These are phyloP conservation scores for Myotis daubentonii DNA, from an alignment of 2,797 vertebrate genomes.

Conservation along the genomic window DNA sequence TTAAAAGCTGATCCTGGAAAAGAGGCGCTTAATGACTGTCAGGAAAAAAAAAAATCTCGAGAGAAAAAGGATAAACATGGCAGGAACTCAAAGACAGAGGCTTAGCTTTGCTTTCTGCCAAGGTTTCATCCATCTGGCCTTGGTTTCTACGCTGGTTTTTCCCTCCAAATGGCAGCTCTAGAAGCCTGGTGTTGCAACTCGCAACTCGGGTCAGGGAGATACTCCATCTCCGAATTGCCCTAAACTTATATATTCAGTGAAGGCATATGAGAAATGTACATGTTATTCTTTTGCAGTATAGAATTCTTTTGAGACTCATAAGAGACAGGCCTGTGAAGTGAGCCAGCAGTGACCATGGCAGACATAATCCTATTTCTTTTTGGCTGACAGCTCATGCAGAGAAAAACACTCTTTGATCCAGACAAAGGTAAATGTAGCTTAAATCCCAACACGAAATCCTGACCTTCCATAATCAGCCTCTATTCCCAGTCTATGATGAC, in stretches of 20 bases:
- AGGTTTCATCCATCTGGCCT: conserved; percentile 73
- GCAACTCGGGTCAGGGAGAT: not conserved
- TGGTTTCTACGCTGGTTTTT: conserved; percentile 40
- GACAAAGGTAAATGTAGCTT: conserved; percentile 63
- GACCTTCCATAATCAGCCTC: not conserved
- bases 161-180: conserved; percentile 53
- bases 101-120: conserved; percentile 58
- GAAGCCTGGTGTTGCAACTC: not conserved
- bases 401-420: conserved; percentile 63
- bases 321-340: conserved; percentile 75
- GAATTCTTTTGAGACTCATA: conserved; percentile 72
- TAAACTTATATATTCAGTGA: conserved; percentile 42
- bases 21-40: conserved; percentile 17
- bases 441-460: conserved; percentile 67
- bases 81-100: conserved; percentile 56
- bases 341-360: conserved; percentile 69
- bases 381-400: conserved; percentile 63
- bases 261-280: conserved; percentile 63
- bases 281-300: conserved; percentile 61
- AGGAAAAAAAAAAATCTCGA: not conserved
- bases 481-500: conserved; percentile 27
- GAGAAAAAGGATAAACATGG: conserved; percentile 40
- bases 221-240: not conserved
- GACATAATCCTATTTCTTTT: conserved; percentile 73
- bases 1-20: conserved; percentile 23